phyloP scores from a whole-genome alignment of 2,797 vertebrate species.

The Hyperoplus immaculatus region DNA sequence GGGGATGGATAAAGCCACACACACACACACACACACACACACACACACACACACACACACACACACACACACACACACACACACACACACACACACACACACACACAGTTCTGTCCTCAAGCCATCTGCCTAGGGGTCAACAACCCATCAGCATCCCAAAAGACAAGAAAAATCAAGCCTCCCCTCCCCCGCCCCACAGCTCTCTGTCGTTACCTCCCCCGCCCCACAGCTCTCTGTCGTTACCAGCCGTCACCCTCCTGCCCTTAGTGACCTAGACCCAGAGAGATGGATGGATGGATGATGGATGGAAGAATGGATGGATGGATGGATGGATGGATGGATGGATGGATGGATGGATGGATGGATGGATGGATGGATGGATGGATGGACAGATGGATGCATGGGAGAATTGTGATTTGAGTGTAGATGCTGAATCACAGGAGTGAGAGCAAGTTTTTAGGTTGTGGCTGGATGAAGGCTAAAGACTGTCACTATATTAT shows the following conservation, averaged over 20 bases:
- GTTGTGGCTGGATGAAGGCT: neutral
- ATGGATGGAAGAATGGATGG: neutral
- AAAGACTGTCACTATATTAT: neutral
- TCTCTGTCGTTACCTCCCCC: slow-evolving; percentile 2
- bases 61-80: slow-evolving; percentile 2
- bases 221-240: neutral
- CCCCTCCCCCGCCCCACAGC: slow-evolving; percentile 5
- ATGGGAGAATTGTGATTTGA: slow-evolving; percentile 4
- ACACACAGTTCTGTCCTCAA: slow-evolving; percentile 10
- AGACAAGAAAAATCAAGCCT: slow-evolving; percentile 14
- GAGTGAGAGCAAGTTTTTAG: neutral
- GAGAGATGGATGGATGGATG: neutral
- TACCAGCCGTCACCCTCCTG: neutral
- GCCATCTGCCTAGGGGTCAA: slow-evolving; percentile 53
- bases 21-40: slow-evolving; percentile 10
- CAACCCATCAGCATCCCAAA: slow-evolving; percentile 45
- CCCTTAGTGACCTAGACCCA: slow-evolving; percentile 17
- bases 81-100: slow-evolving; percentile 12
- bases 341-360: neutral
- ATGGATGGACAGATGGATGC: too few relatives aligned
- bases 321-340: neutral
- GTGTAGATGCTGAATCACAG: neutral
- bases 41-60: slow-evolving; percentile 24
- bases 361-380: neutral
- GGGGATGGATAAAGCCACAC: slow-evolving; percentile 36